Conservation (phyloP, 2,113 vertebrate genomes). For the Trematocara macrostoma region DNA sequence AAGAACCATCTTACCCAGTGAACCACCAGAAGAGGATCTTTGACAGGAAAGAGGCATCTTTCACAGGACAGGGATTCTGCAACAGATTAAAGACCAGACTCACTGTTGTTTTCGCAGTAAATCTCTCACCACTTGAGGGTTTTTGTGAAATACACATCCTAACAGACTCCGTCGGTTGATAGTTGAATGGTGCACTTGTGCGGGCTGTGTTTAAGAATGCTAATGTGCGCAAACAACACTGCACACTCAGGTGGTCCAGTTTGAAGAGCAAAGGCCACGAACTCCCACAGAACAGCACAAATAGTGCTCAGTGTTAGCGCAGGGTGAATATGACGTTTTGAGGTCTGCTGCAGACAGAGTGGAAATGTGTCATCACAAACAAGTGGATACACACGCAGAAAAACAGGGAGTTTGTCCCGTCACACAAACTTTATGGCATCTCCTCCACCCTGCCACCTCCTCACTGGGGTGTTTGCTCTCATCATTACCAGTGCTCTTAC, state of each 20-base stretch:
- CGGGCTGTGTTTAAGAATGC: constrained; percentile 17
- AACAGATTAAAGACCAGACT: constrained; percentile 52
- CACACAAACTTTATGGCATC: constrained; percentile 31
- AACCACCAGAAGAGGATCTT: constrained; percentile 95
- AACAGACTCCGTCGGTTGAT: not conserved
- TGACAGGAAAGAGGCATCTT: constrained; percentile 84
- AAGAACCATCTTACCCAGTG: constrained; percentile 81
- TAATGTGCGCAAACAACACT: constrained; percentile 22
- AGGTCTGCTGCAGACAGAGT: constrained; percentile 41
- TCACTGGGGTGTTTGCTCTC: constrained; percentile 57
- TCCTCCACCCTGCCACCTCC: constrained; percentile 55
- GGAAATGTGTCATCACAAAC: constrained; percentile 60
- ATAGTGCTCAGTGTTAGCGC: constrained; percentile 46
- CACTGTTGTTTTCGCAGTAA: constrained; percentile 22
- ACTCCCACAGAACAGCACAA: constrained; percentile 50
- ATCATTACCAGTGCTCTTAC: constrained; percentile 16
- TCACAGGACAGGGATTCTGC: constrained; percentile 89
- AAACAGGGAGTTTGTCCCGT: constrained; percentile 7
- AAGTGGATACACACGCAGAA: not conserved
- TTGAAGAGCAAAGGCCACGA: constrained; percentile 24
- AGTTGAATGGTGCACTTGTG: constrained; percentile 36
- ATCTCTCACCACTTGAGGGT: not conserved
- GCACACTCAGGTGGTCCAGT: constrained; percentile 33
- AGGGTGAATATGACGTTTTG: constrained; percentile 38
- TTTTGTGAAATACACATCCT: constrained; percentile 13